Conservation (phyloP, 1,140 invertebrate genomes). For the Adelges cooleyi region DNA sequence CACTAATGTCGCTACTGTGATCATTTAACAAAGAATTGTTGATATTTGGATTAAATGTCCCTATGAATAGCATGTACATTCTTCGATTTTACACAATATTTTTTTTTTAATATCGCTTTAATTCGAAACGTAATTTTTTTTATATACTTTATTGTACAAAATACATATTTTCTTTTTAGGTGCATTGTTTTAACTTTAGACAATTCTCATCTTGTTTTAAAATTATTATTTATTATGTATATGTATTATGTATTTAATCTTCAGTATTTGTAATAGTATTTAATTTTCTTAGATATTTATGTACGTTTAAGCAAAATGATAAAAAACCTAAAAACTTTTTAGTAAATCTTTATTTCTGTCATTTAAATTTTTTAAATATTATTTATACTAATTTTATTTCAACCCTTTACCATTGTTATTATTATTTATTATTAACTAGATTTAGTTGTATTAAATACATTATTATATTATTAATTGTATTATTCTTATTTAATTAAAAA, state of each 20-base stretch:
- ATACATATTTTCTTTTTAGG: slow-evolving; percentile 6
- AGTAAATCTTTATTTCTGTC: not conserved
- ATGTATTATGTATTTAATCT: no score
- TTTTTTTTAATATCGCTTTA: not conserved
- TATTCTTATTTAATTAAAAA: slow-evolving; percentile 12
- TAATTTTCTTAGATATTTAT: no score
- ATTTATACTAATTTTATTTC: slow-evolving; percentile 14
- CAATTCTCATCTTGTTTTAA: slow-evolving; percentile 3
- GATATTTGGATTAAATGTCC: slow-evolving; percentile 4
- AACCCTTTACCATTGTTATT: no score
- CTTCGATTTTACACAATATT: no score
- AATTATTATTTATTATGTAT: not conserved
- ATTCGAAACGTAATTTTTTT: slow-evolving; percentile 1
- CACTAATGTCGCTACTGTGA: slow-evolving; percentile 21
- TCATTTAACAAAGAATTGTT: slow-evolving; percentile 1
- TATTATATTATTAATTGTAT: no score
- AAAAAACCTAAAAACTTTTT: not conserved
- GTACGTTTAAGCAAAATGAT: not conserved
- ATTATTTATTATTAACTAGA: slow-evolving; percentile 26
- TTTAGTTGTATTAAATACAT: slow-evolving; percentile 22
- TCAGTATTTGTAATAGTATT: no score
- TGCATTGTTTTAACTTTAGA: slow-evolving; percentile 1
- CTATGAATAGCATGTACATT: not conserved
- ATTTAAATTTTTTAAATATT: not conserved
- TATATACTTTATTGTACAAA: slow-evolving; percentile 1